Percentiles rank a stretch among this genome's conserved stretches.
Conservation (phyloP, 2,888 invertebrate genomes). For the Amblyjoppa proteus region DNA sequence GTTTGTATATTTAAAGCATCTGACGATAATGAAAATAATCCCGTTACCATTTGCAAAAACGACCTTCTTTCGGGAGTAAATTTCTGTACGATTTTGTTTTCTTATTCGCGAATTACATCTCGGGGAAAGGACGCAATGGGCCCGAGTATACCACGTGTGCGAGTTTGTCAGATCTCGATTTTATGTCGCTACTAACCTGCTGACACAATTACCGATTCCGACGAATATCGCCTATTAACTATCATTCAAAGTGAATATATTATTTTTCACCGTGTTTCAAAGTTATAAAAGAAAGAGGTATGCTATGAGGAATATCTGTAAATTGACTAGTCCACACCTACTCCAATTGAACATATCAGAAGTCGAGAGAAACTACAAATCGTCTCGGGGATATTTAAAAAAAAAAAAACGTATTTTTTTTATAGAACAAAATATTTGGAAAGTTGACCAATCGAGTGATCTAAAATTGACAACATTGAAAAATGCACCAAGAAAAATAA, state of each 20-base stretch:
- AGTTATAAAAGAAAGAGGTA: slow-evolving; percentile 4
- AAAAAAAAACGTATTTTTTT: not conserved
- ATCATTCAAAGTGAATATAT: not conserved
- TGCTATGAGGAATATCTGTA: not conserved
- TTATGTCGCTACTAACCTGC: slow-evolving; percentile 64
- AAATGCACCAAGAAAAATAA: not conserved
- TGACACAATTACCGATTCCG: slow-evolving; percentile 61
- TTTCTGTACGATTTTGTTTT: not conserved
- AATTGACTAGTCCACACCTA: not conserved
- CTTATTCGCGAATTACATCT: slow-evolving; percentile 9
- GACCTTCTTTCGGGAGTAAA: not conserved
- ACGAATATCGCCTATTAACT: slow-evolving; percentile 40
- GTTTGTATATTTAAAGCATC: not conserved
- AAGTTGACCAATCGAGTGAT: not conserved
- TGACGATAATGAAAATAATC: not conserved
- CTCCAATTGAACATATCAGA: not conserved
- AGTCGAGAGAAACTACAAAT: not conserved
- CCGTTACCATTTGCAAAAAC: not conserved
- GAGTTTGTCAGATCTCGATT: slow-evolving; percentile 47
- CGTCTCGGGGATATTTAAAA: not conserved
- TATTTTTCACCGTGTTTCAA: not conserved
- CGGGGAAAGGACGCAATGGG: slow-evolving; percentile 19
- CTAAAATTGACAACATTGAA: not conserved
- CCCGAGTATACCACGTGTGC: slow-evolving; percentile 55
- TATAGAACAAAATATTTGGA: not conserved